Percentiles rank a stretch among this genome's conserved stretches.
These are phyloP conservation scores for Neomorphus geoffroyi DNA, from an alignment of 2,797 vertebrate species.

Conservation along the genomic window DNA sequence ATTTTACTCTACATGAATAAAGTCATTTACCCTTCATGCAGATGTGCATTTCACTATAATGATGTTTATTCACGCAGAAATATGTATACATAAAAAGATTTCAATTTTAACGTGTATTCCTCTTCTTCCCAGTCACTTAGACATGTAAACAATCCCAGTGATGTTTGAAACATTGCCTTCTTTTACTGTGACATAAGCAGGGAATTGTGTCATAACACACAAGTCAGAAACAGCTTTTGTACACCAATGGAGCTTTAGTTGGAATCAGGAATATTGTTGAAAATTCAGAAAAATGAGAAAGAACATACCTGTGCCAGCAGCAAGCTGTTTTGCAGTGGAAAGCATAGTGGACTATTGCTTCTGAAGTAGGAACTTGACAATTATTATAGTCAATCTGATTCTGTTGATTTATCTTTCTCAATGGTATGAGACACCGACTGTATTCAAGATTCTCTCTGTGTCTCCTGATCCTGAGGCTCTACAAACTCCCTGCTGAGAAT, in stretches of 20 bases:
- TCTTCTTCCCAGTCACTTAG: not conserved
- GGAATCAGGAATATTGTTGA: not conserved
- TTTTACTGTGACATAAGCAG: not conserved
- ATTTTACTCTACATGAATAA: not conserved
- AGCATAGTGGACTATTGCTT: rapidly evolving
- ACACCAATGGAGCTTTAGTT: not conserved
- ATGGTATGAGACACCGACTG: not conserved
- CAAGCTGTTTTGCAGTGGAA: not conserved
- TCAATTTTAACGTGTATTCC: constrained; percentile 42
- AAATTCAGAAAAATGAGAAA: not conserved
- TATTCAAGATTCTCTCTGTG: not conserved
- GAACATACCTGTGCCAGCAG: not conserved
- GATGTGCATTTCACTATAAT: constrained; percentile 22
- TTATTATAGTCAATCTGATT: not conserved
- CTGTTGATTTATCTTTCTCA: not conserved
- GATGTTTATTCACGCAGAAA: constrained; percentile 40
- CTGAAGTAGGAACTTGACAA: not conserved
- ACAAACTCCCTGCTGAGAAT: not conserved
- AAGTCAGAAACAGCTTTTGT: constrained; percentile 9
- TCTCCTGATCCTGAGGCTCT: not conserved
- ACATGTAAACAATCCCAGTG: not conserved
- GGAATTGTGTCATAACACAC: not conserved
- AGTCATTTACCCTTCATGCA: not conserved
- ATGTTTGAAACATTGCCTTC: not conserved
- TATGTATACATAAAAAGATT: constrained; percentile 42